Base-by-base conservation (phyloP, 1,140 invertebrate species). In the Cyclargus thomasi region DNA sequence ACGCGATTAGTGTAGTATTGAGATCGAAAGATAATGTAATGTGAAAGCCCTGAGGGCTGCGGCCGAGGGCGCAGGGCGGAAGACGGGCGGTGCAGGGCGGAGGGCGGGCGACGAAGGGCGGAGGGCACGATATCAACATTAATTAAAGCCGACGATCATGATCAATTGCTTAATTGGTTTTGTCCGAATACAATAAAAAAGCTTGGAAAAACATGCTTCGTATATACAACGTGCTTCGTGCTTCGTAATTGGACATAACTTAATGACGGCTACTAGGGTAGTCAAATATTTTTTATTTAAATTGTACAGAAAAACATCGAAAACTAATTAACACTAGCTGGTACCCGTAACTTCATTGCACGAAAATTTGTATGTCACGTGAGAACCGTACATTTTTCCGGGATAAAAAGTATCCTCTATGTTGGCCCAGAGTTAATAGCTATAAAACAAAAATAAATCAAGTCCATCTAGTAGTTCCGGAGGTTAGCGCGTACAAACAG, bases 11-110 rank as follows among this genome's bases (percentile, higher is more conserved):
- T 63, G 20, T 53, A 65, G 66, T 69, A 67, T 70, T 72, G 70
- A 68, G 68, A 74, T 74, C 68, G 67, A 67, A 39, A 63, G 75
- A 76, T 76, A 76, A 71, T 68, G 70, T 20, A 57, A 66, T 70
- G 55, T 22, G 35, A 57, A 20, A 29, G 55, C 63, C 39, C 63
- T 4, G 53, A 35, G 53, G 39, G 39, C 39, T 35, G 11, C 7
- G 29, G 29, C 3, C 29, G 3, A 14, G 36, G 36, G 7, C 36
- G 36, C 8, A 0, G 39, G 29, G 8, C 29, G 29, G 29, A 35
- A 8, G 29, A 35, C 29, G 29, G 3, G 8, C 29, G n/a, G n/a
- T n/a, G n/a, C n/a, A 35, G 53, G 39, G 39, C 39, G 14, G 14
- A 16, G 39, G 39, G 10, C 39, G 39, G 39, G 14, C 11, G 39